Percentiles rank a stretch among this genome's conserved stretches.
Evolutionary conservation across 2,888 invertebrate species (phyloP).

Genomic region (Cetonia aurata): DNA sequence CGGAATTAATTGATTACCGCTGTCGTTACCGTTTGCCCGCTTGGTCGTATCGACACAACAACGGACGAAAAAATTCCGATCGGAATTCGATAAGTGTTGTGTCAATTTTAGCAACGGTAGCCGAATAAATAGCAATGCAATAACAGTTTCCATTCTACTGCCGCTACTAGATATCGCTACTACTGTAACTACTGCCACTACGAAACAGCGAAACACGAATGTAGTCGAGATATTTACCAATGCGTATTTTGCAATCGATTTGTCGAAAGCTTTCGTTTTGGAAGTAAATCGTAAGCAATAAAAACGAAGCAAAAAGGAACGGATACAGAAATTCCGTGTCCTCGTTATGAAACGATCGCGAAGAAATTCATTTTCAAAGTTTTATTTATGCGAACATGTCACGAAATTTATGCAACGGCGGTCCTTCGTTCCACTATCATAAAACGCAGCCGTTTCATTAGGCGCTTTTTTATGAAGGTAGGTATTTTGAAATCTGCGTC

Average conservation of each 20-base stretch:
- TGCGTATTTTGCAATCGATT: constrained; percentile 35
- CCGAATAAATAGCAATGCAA: constrained; percentile 23
- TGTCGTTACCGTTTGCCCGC: constrained; percentile 11
- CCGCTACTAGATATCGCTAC: too few species aligned
- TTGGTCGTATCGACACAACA: constrained; percentile 12
- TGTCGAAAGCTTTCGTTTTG: constrained; percentile 32
- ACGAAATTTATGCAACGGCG: constrained; percentile 21
- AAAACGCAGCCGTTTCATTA: constrained; percentile 20
- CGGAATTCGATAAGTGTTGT: constrained; percentile 38
- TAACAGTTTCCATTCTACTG: constrained; percentile 31
- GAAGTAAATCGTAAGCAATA: constrained; percentile 24
- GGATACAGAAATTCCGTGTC: constrained; percentile 34
- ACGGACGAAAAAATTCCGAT: constrained; percentile 25
- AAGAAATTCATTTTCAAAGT: constrained; percentile 28
- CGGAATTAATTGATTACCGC: constrained; percentile 35
- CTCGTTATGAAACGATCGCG: constrained; percentile 34
- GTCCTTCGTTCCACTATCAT: constrained; percentile 12
- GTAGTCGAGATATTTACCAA: constrained; percentile 25
- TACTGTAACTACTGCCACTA: constrained; percentile 3
- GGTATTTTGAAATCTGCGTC: constrained; percentile 21
- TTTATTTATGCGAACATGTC: constrained; percentile 26
- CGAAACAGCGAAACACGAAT: constrained; percentile 4
- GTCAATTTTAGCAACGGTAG: constrained; percentile 35
- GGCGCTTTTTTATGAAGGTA: constrained; percentile 2
- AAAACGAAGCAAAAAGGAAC: constrained; percentile 35